Percentiles rank a stretch among this genome's conserved stretches.
Evolutionary conservation across 2,888 invertebrate species (phyloP).

Genomic region (Dolomedes plantarius): DNA sequence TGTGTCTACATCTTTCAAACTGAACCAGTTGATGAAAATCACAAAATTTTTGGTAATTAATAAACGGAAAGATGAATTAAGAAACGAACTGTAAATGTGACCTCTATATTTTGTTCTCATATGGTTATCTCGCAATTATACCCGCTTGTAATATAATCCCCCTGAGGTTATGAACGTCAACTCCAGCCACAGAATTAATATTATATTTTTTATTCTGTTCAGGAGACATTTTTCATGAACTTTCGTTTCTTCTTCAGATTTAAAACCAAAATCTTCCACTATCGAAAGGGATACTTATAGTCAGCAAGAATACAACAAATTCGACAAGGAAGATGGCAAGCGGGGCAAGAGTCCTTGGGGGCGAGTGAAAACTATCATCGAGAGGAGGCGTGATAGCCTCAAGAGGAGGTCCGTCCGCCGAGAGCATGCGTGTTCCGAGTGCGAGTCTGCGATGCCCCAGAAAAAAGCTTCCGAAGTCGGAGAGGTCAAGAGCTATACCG

Average conservation of each 20-base stretch:
- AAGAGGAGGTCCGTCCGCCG: constrained; percentile 79
- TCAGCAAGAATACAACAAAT: constrained; percentile 54
- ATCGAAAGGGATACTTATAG: constrained; percentile 59
- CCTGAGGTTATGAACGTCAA: too few relatives aligned
- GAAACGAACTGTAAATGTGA: too few relatives aligned
- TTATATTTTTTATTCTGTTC: too few relatives aligned
- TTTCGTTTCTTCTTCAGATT: constrained; percentile 44
- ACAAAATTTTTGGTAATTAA: too few relatives aligned
- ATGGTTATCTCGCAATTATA: too few relatives aligned
- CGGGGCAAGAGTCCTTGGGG: constrained; percentile 84
- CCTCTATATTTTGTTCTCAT: too few relatives aligned
- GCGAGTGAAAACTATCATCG: constrained; percentile 86
- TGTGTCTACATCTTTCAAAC: too few relatives aligned
- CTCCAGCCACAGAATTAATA: too few relatives aligned
- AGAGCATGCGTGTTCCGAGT: constrained; percentile 17
- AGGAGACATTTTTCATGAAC: too few relatives aligned
- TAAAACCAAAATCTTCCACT: constrained; percentile 53
- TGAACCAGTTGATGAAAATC: too few relatives aligned
- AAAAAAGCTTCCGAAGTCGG: not conserved
- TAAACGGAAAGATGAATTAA: too few relatives aligned
- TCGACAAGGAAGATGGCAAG: constrained; percentile 76
- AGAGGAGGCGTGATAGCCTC: constrained; percentile 83
- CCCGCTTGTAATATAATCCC: too few relatives aligned
- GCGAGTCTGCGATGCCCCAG: not conserved
- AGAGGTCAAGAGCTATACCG: constrained; percentile 15